Conservation (phyloP, 2,113 vertebrate genomes). For the Taxidea taxus region DNA sequence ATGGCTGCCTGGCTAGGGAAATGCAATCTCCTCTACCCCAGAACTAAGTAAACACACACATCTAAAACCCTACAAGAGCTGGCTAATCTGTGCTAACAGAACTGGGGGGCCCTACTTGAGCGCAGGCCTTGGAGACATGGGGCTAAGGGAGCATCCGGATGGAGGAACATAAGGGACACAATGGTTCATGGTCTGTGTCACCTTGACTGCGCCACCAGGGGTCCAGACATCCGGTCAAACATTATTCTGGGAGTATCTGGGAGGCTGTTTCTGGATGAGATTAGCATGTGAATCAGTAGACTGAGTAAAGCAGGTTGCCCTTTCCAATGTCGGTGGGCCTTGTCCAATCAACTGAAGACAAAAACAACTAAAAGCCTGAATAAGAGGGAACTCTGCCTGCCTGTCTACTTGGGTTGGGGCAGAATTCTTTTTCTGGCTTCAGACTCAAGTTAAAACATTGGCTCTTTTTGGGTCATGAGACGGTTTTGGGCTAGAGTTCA, state of each 20-base stretch:
- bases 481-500: neutral
- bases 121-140: neutral
- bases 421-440: neutral
- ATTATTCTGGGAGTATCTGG: neutral
- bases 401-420: neutral
- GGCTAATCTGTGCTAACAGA: neutral
- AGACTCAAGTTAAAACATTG: neutral
- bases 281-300: neutral
- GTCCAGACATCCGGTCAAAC: neutral
- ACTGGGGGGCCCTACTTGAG: neutral
- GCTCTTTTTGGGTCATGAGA: neutral
- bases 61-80: neutral
- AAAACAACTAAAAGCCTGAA: neutral
- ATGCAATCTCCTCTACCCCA: neutral
- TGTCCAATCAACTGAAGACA: neutral
- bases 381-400: neutral
- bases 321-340: neutral
- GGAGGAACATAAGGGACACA: neutral
- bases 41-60: neutral
- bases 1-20: neutral
- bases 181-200: neutral
- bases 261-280: neutral
- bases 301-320: neutral
- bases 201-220: neutral
- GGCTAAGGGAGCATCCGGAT: neutral